These are phyloP conservation scores for Pachycephala philippinensis DNA, from an alignment of 2,113 vertebrate genomes.

Conservation along the genomic window DNA sequence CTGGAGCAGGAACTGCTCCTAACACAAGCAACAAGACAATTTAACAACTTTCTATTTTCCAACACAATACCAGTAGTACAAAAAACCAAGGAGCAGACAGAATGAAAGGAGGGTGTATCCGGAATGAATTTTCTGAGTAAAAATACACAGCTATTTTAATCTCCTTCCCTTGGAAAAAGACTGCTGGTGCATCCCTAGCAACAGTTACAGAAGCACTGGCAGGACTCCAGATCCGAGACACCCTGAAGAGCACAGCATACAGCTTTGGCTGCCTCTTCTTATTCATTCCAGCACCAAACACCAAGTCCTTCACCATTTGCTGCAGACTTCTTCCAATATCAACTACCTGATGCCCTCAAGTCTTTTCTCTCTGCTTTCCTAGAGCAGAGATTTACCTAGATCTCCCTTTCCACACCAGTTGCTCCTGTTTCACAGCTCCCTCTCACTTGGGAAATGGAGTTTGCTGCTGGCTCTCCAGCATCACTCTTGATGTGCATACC, in stretches of 20 bases:
- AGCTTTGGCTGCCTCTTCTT: not conserved
- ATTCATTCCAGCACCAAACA: not conserved
- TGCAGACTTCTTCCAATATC: not conserved
- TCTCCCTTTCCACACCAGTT: not conserved
- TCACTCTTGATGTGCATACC: not conserved
- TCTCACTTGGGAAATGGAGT: not conserved
- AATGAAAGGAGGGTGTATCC: not conserved
- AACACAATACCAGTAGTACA: not conserved
- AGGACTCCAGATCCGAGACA: not conserved
- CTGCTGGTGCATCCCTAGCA: not conserved
- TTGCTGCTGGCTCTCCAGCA: not conserved
- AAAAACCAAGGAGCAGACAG: not conserved
- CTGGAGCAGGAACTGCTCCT: not conserved
- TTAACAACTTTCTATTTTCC: not conserved
- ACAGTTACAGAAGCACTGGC: not conserved
- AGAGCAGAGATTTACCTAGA: not conserved
- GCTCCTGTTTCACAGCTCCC: not conserved
- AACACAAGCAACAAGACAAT: not conserved
- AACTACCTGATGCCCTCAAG: not conserved
- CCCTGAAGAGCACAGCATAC: not conserved
- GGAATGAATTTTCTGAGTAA: not conserved
- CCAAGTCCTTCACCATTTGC: not conserved
- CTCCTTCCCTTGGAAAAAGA: not conserved
- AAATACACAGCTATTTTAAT: slow-evolving; percentile 19
- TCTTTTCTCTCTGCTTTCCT: not conserved